These are phyloP conservation scores for Synaphobranchus kaupii DNA, from an alignment of 2,797 vertebrate species.

Conservation along the genomic window DNA sequence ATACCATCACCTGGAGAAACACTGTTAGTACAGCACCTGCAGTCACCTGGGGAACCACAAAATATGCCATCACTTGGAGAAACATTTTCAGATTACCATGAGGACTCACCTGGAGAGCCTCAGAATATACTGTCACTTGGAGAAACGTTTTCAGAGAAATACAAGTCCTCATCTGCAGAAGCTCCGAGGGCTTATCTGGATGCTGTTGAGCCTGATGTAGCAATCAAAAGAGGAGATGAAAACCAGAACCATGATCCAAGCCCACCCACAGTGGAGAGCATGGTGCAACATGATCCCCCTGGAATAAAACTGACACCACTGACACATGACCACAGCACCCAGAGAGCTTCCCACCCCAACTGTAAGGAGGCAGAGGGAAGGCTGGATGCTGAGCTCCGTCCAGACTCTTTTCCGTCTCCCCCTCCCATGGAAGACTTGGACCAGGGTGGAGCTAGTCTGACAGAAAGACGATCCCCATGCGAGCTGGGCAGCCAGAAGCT, in stretches of 20 bases:
- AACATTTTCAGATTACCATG: background rate
- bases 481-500: constrained; percentile 71
- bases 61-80: background rate
- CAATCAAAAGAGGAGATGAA: background rate
- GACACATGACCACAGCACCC: background rate
- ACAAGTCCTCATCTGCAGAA: background rate
- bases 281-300: constrained; percentile 1
- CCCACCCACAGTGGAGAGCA: background rate
- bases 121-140: background rate
- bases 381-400: constrained; percentile 40
- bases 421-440: constrained; percentile 46
- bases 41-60: background rate
- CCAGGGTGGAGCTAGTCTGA: constrained; percentile 46
- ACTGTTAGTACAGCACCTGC: background rate
- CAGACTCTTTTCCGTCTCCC: constrained; percentile 57
- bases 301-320: background rate
- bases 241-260: accelerated
- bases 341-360: constrained; percentile 6
- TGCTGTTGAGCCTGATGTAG: background rate
- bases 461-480: constrained; percentile 66
- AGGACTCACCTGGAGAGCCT: background rate
- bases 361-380: constrained; percentile 27
- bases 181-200: constrained; percentile 13
- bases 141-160: background rate
- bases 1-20: background rate